A percentile compares a stretch with the other conserved stretches of the same genome.
These are phyloP conservation scores for Muscidifurax raptorellus DNA, from an alignment of 1,140 invertebrate species.

Conservation along the genomic window DNA sequence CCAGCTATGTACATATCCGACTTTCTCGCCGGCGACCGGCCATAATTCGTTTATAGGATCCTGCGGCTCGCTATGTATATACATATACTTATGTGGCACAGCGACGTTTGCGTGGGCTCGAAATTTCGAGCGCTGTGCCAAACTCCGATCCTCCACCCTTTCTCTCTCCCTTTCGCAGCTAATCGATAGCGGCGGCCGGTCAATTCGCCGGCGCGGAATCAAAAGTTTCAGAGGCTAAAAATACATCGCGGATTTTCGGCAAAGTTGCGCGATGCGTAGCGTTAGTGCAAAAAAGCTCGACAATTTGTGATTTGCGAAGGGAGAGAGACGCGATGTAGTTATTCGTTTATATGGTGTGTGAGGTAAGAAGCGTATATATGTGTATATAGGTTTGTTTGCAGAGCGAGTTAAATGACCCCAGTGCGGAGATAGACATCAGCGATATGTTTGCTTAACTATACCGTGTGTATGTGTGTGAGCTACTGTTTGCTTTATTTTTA, in stretches of 20 bases:
- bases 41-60: neutral
- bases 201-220: neutral
- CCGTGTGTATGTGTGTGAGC: too few relatives aligned
- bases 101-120: neutral
- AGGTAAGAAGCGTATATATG: neutral
- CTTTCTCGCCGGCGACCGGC: neutral
- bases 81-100: neutral
- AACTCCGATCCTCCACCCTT: neutral
- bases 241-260: neutral
- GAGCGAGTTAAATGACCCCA: neutral
- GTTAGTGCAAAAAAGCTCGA: too few relatives aligned
- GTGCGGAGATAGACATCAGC: neutral
- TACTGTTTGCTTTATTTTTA: neutral
- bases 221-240: neutral
- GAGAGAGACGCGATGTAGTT: neutral
- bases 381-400: neutral
- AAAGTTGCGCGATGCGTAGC: neutral
- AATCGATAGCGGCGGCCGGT: slow-evolving; percentile 15
- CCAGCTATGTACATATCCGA: neutral
- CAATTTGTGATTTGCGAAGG: too few relatives aligned
- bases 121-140: slow-evolving; percentile 26
- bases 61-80: neutral
- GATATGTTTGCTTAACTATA: neutral
- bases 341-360: neutral
- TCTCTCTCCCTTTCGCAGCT: neutral